Conservation (phyloP, 2,888 invertebrate species). For the Hydropsyche betteni region DNA sequence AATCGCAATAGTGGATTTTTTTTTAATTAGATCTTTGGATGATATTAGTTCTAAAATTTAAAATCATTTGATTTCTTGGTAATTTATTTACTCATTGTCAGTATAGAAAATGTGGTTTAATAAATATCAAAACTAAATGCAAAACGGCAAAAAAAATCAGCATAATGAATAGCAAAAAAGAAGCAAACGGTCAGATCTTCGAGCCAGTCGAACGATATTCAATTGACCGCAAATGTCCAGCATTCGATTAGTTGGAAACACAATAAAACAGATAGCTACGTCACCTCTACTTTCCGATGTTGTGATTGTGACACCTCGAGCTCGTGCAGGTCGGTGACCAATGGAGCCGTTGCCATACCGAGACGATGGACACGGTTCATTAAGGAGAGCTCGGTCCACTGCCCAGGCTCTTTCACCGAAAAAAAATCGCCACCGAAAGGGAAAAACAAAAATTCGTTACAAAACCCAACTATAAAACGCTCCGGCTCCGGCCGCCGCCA, state of each 20-base stretch:
- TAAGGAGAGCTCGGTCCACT: conserved; percentile 46
- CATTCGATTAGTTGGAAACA: background rate
- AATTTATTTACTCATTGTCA: too few relatives aligned
- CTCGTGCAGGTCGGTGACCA: conserved; percentile 27
- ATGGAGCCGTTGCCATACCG: conserved; percentile 39
- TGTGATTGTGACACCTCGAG: conserved; percentile 26
- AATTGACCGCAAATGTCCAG: background rate
- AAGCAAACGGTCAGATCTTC: too few relatives aligned
- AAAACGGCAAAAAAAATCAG: too few relatives aligned
- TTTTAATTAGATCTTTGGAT: too few relatives aligned
- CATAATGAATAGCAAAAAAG: too few relatives aligned
- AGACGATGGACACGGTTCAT: conserved; percentile 48
- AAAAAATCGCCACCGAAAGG: conserved; percentile 37
- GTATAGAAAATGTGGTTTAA: too few relatives aligned
- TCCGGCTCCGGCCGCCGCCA: conserved; percentile 45
- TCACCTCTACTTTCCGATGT: too few relatives aligned
- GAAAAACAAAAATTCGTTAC: conserved; percentile 41
- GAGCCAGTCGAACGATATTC: too few relatives aligned
- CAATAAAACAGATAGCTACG: background rate
- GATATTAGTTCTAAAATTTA: too few relatives aligned
- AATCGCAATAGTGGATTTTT: too few relatives aligned
- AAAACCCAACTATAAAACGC: conserved; percentile 51
- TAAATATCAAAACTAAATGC: too few relatives aligned
- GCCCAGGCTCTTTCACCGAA: conserved; percentile 49
- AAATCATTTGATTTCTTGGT: too few relatives aligned